Percentiles rank a stretch among this genome's conserved stretches.
Evolutionary conservation across 2,888 invertebrate genomes (phyloP).

Genomic region (Drosophila rubida): DNA sequence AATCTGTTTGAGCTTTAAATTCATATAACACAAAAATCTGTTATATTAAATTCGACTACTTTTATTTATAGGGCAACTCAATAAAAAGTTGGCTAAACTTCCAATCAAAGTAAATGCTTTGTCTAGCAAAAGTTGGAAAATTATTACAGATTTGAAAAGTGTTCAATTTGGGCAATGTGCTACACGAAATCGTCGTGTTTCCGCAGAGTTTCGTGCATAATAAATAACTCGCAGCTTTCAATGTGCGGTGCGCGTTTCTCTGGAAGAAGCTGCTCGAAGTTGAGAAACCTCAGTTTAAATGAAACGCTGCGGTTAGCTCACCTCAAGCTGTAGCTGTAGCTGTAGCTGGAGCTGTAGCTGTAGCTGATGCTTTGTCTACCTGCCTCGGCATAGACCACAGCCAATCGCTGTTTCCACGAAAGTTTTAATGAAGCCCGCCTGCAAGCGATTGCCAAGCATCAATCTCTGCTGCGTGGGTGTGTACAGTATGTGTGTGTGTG

Average conservation of each 20-base stretch:
- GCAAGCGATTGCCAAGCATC: slow-evolving; percentile 55
- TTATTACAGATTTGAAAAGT: neutral
- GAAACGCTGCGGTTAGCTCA: slow-evolving; percentile 62
- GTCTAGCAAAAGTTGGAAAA: neutral
- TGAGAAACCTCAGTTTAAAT: slow-evolving; percentile 60
- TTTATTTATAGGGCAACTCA: neutral
- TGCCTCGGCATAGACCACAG: slow-evolving; percentile 42
- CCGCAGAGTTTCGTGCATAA: neutral
- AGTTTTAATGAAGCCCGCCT: slow-evolving; percentile 72
- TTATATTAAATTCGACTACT: no score
- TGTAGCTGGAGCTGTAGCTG: slow-evolving; percentile 1
- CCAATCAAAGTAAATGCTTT: neutral
- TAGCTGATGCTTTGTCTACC: neutral
- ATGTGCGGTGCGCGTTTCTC: slow-evolving; percentile 14
- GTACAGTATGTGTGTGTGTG: neutral
- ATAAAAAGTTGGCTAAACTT: neutral
- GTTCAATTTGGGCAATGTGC: neutral
- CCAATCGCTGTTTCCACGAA: slow-evolving; percentile 48
- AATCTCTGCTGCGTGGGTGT: slow-evolving; percentile 25
- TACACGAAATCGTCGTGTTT: neutral
- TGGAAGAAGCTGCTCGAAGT: slow-evolving; percentile 4
- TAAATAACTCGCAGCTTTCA: neutral
- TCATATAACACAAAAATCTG: no score
- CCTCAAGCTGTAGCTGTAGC: slow-evolving; percentile 14
- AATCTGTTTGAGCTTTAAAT: no score